Evolutionary conservation across 2,888 invertebrate species (phyloP).

Genomic region (Andrena hattorfiana): DNA sequence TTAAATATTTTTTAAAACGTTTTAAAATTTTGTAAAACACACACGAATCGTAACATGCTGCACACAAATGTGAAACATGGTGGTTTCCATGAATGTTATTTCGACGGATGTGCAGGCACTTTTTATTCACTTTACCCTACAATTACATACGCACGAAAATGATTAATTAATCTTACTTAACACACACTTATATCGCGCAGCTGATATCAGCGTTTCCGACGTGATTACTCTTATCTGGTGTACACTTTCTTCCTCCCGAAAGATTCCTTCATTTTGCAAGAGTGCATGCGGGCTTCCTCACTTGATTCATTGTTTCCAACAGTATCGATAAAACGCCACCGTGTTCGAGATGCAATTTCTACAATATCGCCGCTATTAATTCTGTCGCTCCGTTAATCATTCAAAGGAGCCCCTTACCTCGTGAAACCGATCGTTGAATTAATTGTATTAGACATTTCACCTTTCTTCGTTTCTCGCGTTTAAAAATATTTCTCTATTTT

Average conservation of each 20-base stretch:
- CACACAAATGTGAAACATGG: neutral
- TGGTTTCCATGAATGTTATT: neutral
- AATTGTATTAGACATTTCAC: neutral
- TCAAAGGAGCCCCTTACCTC: neutral
- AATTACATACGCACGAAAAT: neutral
- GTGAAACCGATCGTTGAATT: neutral
- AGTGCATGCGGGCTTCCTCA: conserved; percentile 43
- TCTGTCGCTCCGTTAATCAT: conserved; percentile 21
- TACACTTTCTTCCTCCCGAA: conserved; percentile 15
- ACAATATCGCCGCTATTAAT: conserved; percentile 28
- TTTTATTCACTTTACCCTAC: neutral
- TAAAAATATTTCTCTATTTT: neutral
- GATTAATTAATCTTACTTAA: conserved; percentile 42
- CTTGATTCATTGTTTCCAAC: conserved; percentile 50
- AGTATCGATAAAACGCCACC: conserved; percentile 47
- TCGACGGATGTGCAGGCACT: neutral
- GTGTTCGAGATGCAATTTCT: conserved; percentile 36
- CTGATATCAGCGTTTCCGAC: conserved; percentile 39
- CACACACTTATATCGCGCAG: neutral
- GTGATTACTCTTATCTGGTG: conserved; percentile 57
- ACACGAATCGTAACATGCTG: neutral
- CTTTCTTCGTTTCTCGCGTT: neutral
- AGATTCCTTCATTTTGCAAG: conserved; percentile 14
- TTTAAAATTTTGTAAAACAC: neutral
- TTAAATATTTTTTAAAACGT: neutral